Conservation (phyloP, 2,888 invertebrate species). For the Oligia latruncula region DNA sequence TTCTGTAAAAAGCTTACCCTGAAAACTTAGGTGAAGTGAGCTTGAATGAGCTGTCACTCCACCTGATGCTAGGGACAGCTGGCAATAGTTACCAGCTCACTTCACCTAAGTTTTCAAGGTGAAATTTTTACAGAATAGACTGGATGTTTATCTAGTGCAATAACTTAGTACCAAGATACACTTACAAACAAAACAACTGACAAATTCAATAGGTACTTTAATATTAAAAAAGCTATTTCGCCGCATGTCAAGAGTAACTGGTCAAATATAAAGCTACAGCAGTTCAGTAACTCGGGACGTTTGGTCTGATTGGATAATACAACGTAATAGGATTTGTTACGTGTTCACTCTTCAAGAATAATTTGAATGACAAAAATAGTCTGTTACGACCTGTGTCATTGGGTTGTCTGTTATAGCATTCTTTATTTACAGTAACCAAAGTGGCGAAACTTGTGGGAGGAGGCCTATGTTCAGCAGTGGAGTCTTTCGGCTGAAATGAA, state of each 20-base stretch:
- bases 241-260: neutral
- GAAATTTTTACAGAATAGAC: neutral
- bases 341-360: slow-evolving; percentile 28
- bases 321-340: slow-evolving; percentile 48
- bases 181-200: no score
- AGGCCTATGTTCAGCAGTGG: neutral
- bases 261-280: neutral
- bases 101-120: no score
- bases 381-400: neutral
- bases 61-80: no score
- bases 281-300: slow-evolving; percentile 58
- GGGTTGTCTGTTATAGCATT: neutral
- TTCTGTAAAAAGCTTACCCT: neutral
- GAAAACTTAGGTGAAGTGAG: no score
- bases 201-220: neutral
- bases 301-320: slow-evolving; percentile 62
- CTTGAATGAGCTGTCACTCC: no score
- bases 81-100: no score
- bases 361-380: slow-evolving; percentile 24
- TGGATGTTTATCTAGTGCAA: no score
- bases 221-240: neutral
- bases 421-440: neutral
- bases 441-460: no score
- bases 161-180: no score
- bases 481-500: neutral